Percentiles rank a stretch among this genome's conserved stretches.
These are phyloP conservation scores for Galeruca laticollis DNA, from an alignment of 2,888 invertebrate species.

Conservation along the genomic window DNA sequence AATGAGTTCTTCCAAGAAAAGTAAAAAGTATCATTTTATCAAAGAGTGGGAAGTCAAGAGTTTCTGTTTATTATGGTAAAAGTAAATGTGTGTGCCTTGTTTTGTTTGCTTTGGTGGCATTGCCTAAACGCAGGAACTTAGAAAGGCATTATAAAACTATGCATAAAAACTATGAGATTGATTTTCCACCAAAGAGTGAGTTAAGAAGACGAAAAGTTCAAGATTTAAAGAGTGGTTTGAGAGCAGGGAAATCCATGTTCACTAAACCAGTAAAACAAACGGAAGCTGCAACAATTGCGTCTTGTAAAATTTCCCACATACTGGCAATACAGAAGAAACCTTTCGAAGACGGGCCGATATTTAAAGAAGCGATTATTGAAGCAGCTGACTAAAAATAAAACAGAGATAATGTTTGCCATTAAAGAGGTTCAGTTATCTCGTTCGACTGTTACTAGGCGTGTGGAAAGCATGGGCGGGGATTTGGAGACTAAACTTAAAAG, in stretches of 20 bases:
- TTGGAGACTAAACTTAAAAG: slow-evolving; percentile 18
- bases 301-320: slow-evolving; percentile 27
- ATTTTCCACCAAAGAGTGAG: slow-evolving; percentile 21
- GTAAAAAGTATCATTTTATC: slow-evolving; percentile 5
- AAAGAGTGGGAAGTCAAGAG: slow-evolving; percentile 18
- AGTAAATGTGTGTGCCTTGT: slow-evolving; percentile 23
- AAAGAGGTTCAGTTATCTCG: slow-evolving; percentile 32
- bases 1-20: no score
- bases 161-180: slow-evolving; percentile 15
- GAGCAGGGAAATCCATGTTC: slow-evolving; percentile 27
- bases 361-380: slow-evolving; percentile 26
- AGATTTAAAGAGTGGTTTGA: slow-evolving; percentile 15
- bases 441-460: slow-evolving; percentile 26
- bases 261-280: slow-evolving; percentile 13
- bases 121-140: slow-evolving; percentile 21
- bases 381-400: slow-evolving; percentile 28
- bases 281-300: slow-evolving; percentile 25
- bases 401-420: slow-evolving; percentile 25
- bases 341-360: slow-evolving; percentile 21
- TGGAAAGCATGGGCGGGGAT: slow-evolving; percentile 26
- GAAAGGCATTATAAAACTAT: slow-evolving; percentile 21
- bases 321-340: slow-evolving; percentile 24
- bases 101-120: slow-evolving; percentile 10
- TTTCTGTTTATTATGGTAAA: slow-evolving; percentile 18
- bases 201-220: slow-evolving; percentile 21